A percentile compares a stretch with the other conserved stretches of the same genome.
These are phyloP conservation scores for Ctenochaetus hawaiiensis DNA, from an alignment of 2,797 vertebrate genomes.

Conservation along the genomic window DNA sequence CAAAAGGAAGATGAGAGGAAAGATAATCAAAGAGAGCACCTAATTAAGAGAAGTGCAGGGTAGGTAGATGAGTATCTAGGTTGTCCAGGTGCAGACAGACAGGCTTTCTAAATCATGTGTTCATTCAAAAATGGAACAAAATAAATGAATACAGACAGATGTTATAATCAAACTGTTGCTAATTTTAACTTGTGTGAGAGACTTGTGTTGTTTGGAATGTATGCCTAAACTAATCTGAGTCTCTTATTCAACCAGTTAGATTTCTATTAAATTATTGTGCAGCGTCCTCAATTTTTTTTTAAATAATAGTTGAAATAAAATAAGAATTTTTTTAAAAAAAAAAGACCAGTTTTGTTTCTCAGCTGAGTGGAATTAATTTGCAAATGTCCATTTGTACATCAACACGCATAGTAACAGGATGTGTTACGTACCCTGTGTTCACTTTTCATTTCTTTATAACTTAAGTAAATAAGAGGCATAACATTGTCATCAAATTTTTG, in stretches of 20 bases:
- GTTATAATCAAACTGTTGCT: slow-evolving; percentile 22
- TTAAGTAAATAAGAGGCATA: slow-evolving; percentile 5
- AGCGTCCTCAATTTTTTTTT: neutral
- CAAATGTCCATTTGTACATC: neutral
- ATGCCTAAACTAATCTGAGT: slow-evolving; percentile 4
- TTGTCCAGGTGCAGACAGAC: slow-evolving; percentile 77
- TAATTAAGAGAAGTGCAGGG: slow-evolving; percentile 64
- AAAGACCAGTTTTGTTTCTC: neutral
- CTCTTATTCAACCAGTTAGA: neutral
- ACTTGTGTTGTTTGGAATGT: slow-evolving; percentile 1
- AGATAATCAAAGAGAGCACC: slow-evolving; percentile 79
- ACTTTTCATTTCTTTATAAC: neutral
- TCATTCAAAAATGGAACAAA: slow-evolving; percentile 36
- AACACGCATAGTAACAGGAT: neutral
- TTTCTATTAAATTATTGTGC: neutral
- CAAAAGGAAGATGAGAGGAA: slow-evolving; percentile 75
- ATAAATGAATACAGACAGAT: slow-evolving; percentile 37
- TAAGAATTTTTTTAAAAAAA: too few species aligned
- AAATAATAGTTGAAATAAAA: neutral
- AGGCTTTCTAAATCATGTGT: slow-evolving; percentile 34
- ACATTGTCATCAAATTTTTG: too few species aligned
- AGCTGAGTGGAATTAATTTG: neutral
- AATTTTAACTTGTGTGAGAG: slow-evolving; percentile 15
- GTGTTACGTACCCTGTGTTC: neutral
- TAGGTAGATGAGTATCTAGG: slow-evolving; percentile 36